Conservation (phyloP, 1,140 invertebrate species). For the Brachionus angularis region DNA sequence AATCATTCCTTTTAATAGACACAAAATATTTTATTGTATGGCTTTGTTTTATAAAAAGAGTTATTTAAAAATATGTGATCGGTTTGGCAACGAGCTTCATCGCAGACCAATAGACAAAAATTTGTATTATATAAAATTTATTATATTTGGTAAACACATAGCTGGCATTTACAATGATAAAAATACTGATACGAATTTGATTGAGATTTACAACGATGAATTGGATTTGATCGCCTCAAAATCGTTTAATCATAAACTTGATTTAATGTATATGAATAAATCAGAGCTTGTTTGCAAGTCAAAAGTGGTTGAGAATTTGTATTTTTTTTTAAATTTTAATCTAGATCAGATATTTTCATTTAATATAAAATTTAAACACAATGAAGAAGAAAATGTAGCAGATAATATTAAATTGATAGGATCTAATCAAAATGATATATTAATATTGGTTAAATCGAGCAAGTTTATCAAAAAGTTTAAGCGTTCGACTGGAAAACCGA, state of each 20-base stretch:
- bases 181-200: neutral
- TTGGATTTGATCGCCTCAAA: constrained; percentile 9
- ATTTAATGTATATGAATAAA: neutral
- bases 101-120: constrained; percentile 23
- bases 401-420: constrained; percentile 1
- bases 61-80: neutral
- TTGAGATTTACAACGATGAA: constrained; percentile 38
- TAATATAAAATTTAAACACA: neutral
- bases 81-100: neutral
- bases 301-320: constrained; percentile 13
- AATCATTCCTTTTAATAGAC: constrained; percentile 4
- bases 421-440: neutral
- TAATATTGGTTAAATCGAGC: neutral
- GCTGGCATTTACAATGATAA: constrained; percentile 10
- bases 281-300: constrained; percentile 36
- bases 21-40: constrained; percentile 31
- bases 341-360: constrained; percentile 25
- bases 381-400: neutral
- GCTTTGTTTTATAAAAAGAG: constrained; percentile 40
- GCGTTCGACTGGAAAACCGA: neutral
- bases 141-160: neutral
- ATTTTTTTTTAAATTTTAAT: constrained; percentile 37
- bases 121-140: constrained; percentile 12
- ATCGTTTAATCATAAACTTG: constrained; percentile 15
- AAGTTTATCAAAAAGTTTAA: constrained; percentile 18